phyloP scores from a whole-genome alignment of 2,113 vertebrate species.

The Myrmecophaga tridactyla region DNA sequence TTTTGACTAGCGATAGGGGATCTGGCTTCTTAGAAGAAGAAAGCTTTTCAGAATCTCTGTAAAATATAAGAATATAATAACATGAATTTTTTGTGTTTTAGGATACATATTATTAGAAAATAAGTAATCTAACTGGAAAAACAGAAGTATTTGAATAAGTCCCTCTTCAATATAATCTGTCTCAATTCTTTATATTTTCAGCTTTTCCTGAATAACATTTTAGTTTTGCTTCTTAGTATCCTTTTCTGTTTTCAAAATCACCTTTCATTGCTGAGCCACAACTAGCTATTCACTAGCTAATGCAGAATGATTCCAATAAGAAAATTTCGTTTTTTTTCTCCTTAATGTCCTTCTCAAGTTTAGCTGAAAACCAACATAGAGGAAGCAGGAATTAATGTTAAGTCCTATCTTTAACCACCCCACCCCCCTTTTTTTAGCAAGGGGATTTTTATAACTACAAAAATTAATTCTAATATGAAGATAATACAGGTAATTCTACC shows the following conservation, averaged over 20 bases:
- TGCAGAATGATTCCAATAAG: not conserved
- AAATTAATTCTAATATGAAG: not conserved
- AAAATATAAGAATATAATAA: slow-evolving; percentile 66
- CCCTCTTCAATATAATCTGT: not conserved
- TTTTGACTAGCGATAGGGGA: slow-evolving; percentile 88
- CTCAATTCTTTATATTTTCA: not conserved
- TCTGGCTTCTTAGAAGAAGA: slow-evolving; percentile 81
- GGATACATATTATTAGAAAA: not conserved
- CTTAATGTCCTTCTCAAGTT: not conserved
- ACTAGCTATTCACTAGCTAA: not conserved
- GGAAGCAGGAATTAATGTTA: not conserved
- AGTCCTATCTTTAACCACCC: not conserved
- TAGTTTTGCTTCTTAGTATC: not conserved
- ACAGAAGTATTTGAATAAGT: not conserved
- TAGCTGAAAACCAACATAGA: not conserved
- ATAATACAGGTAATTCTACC: not conserved
- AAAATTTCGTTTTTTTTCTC: not conserved
- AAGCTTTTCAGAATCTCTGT: slow-evolving; percentile 87
- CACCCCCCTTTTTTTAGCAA: no score
- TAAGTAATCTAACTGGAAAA: not conserved
- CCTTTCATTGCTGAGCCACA: not conserved
- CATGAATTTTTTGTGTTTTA: not conserved
- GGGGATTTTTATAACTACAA: no score
- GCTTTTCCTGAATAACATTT: not conserved
- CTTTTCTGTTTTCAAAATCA: not conserved